Conservation (phyloP, 2,113 vertebrate genomes). For the Osmerus eperlanus region DNA sequence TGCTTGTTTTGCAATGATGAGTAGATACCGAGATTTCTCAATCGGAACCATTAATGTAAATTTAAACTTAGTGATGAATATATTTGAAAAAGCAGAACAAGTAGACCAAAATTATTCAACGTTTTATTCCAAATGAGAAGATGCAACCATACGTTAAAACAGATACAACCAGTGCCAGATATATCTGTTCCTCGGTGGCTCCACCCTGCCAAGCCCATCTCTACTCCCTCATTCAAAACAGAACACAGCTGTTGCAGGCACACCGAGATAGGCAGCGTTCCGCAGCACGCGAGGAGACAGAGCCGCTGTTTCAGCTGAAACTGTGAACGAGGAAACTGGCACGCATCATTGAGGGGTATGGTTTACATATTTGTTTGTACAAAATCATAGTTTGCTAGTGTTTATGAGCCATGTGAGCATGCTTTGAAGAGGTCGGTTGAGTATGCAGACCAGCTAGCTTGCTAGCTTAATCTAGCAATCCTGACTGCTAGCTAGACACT, state of each 20-base stretch:
- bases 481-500: too few species aligned
- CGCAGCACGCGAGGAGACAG: constrained; percentile 14
- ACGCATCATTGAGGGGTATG: constrained; percentile 44
- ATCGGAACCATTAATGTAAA: neutral
- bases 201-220: constrained; percentile 21
- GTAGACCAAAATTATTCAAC: too few species aligned
- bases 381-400: neutral
- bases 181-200: neutral
- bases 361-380: constrained; percentile 5
- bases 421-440: too few species aligned
- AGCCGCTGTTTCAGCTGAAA: constrained; percentile 25
- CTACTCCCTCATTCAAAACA: constrained; percentile 68
- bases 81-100: neutral
- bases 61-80: neutral
- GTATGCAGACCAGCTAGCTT: too few species aligned
- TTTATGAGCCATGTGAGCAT: neutral
- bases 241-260: constrained; percentile 66
- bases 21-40: too few species aligned
- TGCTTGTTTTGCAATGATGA: too few species aligned
- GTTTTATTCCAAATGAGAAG: too few species aligned
- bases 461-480: too few species aligned
- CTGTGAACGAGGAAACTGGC: constrained; percentile 15
- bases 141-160: neutral
- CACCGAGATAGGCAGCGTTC: constrained; percentile 29
- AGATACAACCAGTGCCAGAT: neutral